Conservation (phyloP, 2,888 invertebrate species). For the Drosophila kambysellisi region DNA sequence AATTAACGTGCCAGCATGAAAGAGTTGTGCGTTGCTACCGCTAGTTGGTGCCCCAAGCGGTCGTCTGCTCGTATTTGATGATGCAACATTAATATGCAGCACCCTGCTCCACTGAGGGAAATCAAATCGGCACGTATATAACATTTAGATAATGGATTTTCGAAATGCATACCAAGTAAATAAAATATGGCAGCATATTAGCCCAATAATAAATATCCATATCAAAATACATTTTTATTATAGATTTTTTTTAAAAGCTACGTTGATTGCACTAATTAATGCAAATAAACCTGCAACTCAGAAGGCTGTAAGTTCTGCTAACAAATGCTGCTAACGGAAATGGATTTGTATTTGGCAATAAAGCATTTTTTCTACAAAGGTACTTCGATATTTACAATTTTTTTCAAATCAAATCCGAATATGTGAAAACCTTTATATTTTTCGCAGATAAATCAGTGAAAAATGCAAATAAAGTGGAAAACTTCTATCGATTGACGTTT, state of each 20-base stretch:
- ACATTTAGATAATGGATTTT: not conserved
- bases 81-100: constrained; percentile 67
- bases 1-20: constrained; percentile 73
- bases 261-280: not conserved
- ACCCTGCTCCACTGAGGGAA: not conserved
- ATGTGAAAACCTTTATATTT: not conserved
- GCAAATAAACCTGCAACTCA: not conserved
- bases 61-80: constrained; percentile 60
- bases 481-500: not conserved
- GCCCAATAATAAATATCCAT: not conserved
- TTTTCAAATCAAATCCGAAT: not conserved
- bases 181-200: not conserved
- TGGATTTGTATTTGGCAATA: not conserved
- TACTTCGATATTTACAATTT: not conserved
- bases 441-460: not conserved
- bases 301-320: not conserved
- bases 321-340: not conserved
- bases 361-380: not conserved
- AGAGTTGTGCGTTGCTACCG: constrained; percentile 38
- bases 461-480: not conserved
- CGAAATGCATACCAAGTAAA: not conserved
- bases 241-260: not conserved
- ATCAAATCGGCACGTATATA: not conserved
- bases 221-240: not conserved
- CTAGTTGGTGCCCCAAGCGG: constrained; percentile 37